Evolutionary conservation across 2,888 invertebrate genomes (phyloP), one percentile per base, ranked within the genome.

Genomic region (Rotaria sp.): DNA sequence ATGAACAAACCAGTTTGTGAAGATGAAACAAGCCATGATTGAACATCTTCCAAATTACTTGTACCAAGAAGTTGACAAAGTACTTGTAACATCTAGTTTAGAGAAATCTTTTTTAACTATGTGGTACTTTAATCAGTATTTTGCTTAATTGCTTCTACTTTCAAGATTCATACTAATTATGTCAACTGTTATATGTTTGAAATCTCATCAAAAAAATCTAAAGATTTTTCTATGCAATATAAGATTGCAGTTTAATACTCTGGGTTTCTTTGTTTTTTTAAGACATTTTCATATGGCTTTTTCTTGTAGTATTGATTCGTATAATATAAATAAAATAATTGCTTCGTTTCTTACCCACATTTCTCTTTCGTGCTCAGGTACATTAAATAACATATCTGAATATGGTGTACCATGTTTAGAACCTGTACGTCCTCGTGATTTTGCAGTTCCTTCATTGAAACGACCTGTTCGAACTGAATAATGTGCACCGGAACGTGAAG

Each of bases 11-110:
- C 85, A 24, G 30, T n/a, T 48, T 52, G 52, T 38, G 75, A 45
- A 26, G 86, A 57, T 41, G 86, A 86, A 35, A 86, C 85, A 26
- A 86, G 86, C 86, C 86, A 86, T 35, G 85, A 85, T 85, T 86
- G 86, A 30, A 86, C 85, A 75, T 86, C 86, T 30, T 84, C 86
- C 45, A 86, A 38, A 80, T 84, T 85, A 35, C 85, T 85, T 30
- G 86, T 86, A 75, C 85, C 85, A 24, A 86, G 67, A 24, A 86
- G 41, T 86, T 86, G 86, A 41, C 86, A 86, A 30, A 86, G 74
- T 10, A 86, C 86, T 86, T 86, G 86, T 45, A 86, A 52, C 86
- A 86, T 86, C 86, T 86, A 57, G 8, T 38, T 48, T 30, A 38
- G 3, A 57, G 11, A 30, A 55, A 45, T 30, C 21, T 24, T 5